Base-by-base conservation (phyloP, 2,888 invertebrate genomes). In the Cheilosia grossa region DNA sequence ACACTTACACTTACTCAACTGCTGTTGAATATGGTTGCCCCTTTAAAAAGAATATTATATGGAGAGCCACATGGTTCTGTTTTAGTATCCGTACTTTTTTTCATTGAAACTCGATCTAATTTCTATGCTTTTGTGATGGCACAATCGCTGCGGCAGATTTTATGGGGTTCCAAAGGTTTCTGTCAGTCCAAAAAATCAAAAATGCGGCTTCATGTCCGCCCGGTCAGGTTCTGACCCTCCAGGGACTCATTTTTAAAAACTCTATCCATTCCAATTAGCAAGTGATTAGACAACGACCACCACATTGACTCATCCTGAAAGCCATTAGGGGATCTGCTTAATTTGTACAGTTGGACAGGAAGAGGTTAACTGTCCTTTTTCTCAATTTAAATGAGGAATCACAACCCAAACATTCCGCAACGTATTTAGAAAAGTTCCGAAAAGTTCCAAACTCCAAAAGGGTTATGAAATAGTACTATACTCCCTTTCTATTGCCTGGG, bases 381-480 rank as follows among this genome's bases (percentile, higher is more conserved):
- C 13, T 4, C 51, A 19, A 24, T 24, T 51, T 13, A n/a, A 51
- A 51, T 24, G 4, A 21, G 37, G 27, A 33, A 19, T 21, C 33
- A 33, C 40, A 58, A 33, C 33, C 67, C 51, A 27, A 42, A 47
- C 61, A 37, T 69, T 47, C 17, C 9, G 9, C 47, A 47, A n/a
- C 75, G 13, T 1, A 21, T 10, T 47, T 56, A 24, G 17, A 13
- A 37, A 44, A 74, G 19, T 19, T 5, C 1, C 9, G 17, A 44
- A 19, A 15, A 24, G 33, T 6, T 51, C 5, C 61, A 1, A 24
- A 42, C 6, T 3, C 13, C 33, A 24, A 40, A 37, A 70, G 78
- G 78, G 70, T 56, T 78, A 10, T 30, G 27, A 58, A 74, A 56
- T 3, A 10, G 49, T 59, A 75, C 58, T 51, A 40, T 51, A 58